Evolutionary conservation across 2,113 vertebrate genomes (phyloP).

Genomic region (Gasterosteus aculeatus): DNA sequence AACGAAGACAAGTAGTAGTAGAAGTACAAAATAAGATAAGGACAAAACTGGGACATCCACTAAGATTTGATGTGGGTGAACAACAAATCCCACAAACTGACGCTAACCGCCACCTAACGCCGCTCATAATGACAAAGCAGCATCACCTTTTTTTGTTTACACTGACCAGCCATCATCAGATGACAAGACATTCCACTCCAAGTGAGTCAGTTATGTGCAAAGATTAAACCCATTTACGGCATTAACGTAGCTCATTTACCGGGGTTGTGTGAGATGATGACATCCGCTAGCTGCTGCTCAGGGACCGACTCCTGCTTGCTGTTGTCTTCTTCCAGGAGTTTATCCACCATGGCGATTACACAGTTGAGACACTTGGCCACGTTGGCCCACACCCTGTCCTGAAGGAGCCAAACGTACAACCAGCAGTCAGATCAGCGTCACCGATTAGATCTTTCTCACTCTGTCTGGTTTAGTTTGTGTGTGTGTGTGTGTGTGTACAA

Average conservation of each 20-base stretch:
- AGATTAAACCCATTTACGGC: not conserved
- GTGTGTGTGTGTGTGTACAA: not conserved
- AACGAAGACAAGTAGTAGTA: no score
- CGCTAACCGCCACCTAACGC: no score
- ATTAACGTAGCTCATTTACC: constrained; percentile 77
- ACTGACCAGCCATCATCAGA: not conserved
- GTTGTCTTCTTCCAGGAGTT: constrained; percentile 86
- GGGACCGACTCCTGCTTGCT: constrained; percentile 59
- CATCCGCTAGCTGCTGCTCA: constrained; percentile 80
- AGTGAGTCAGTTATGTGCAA: not conserved
- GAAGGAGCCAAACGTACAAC: constrained; percentile 76
- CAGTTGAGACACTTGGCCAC: constrained; percentile 96
- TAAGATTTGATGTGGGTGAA: not conserved
- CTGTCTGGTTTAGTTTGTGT: not conserved
- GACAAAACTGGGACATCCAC: not conserved
- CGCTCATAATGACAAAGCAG: not conserved
- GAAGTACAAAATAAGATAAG: not conserved
- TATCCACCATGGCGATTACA: constrained; percentile 94
- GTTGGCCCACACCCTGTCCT: constrained; percentile 96
- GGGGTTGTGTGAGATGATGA: constrained; percentile 81
- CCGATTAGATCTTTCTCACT: not conserved
- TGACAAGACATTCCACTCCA: not conserved
- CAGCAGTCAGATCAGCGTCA: constrained; percentile 24
- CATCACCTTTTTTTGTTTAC: not conserved
- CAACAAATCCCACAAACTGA: no score